Evolutionary conservation across 2,888 invertebrate genomes (phyloP).

Genomic region (Abscondita cerata): DNA sequence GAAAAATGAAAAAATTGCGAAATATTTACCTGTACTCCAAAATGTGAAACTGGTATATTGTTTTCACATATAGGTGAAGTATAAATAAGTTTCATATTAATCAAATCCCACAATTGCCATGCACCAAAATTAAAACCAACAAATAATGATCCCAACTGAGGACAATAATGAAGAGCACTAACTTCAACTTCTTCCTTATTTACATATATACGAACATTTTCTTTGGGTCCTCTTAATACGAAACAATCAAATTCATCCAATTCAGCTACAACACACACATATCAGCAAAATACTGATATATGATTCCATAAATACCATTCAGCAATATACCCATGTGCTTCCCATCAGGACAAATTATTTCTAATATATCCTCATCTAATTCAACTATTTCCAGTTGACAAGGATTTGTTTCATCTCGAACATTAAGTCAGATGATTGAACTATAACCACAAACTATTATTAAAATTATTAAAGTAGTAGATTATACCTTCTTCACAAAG

Average conservation of each 20-base stretch:
- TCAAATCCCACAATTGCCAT: conserved; percentile 74
- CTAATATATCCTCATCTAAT: neutral
- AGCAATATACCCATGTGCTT: conserved; percentile 51
- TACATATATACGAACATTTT: conserved; percentile 63
- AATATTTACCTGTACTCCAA: conserved; percentile 66
- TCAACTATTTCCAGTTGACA: neutral
- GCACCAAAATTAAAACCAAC: conserved; percentile 80
- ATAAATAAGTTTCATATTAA: conserved; percentile 62
- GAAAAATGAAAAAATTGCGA: too few species aligned
- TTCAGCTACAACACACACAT: conserved; percentile 16
- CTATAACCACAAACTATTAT: neutral
- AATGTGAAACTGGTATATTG: conserved; percentile 67
- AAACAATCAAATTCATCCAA: conserved; percentile 55
- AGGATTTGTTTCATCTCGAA: neutral
- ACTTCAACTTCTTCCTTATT: conserved; percentile 66
- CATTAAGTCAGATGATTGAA: neutral
- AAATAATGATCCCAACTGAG: conserved; percentile 71
- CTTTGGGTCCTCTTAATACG: conserved; percentile 65
- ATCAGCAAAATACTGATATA: neutral
- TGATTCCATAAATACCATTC: conserved; percentile 51
- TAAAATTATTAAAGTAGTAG: neutral
- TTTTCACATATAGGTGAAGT: conserved; percentile 68
- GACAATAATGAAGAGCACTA: conserved; percentile 70
- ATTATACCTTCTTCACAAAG: conserved; percentile 65
- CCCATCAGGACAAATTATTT: too few species aligned